Conservation (phyloP, 2,888 invertebrate species). For the Slavum lentiscoides region DNA sequence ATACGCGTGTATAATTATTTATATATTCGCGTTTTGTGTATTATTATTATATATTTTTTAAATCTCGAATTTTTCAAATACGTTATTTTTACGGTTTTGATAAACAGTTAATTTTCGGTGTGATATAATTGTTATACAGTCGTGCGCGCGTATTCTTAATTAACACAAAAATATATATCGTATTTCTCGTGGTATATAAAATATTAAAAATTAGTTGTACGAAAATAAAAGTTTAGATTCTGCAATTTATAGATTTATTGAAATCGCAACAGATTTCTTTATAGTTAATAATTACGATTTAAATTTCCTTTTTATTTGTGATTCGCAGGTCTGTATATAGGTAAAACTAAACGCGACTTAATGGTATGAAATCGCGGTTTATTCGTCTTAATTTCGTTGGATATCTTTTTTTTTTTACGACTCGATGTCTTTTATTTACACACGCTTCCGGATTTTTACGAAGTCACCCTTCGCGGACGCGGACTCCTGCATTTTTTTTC, state of each 20-base stretch:
- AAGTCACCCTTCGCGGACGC: conserved; percentile 24
- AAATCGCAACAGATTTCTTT: too few relatives aligned
- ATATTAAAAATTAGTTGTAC: too few relatives aligned
- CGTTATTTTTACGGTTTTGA: too few relatives aligned
- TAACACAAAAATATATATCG: too few relatives aligned
- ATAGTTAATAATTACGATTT: neutral
- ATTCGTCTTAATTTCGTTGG: conserved; percentile 16
- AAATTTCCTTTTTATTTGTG: neutral
- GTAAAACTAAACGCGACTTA: conserved; percentile 24
- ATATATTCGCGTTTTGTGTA: too few relatives aligned
- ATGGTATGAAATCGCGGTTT: conserved; percentile 1
- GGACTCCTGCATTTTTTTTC: conserved; percentile 9
- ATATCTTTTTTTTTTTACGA: conserved; percentile 46
- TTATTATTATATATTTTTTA: neutral
- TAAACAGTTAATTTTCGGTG: too few relatives aligned
- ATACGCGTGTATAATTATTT: neutral
- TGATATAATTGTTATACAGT: neutral
- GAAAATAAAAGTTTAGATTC: too few relatives aligned
- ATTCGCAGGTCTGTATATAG: neutral
- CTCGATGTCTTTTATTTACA: conserved; percentile 38
- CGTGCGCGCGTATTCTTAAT: too few relatives aligned
- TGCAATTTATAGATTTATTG: too few relatives aligned
- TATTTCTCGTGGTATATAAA: too few relatives aligned
- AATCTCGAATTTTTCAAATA: neutral
- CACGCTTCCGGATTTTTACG: conserved; percentile 42